Percentiles rank a stretch among this genome's conserved stretches.
Conservation (phyloP, 2,888 invertebrate species). For the Carabus problematicus region DNA sequence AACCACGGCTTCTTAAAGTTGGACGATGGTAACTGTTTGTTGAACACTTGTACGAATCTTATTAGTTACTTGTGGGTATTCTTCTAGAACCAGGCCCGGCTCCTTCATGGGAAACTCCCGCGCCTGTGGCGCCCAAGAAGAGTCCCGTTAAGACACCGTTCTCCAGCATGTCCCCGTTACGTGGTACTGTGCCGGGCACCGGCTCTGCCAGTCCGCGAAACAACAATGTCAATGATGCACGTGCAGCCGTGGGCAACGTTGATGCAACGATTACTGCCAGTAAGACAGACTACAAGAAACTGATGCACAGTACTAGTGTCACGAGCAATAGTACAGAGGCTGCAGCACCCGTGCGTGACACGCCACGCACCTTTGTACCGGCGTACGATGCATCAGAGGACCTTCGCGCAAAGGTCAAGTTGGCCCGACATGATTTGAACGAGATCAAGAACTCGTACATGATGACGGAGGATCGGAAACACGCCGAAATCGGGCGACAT, state of each 20-base stretch:
- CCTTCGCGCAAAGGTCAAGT: slow-evolving; percentile 29
- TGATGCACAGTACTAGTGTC: neutral
- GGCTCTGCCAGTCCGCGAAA: too few relatives aligned
- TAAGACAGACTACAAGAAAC: slow-evolving; percentile 15
- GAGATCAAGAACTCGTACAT: slow-evolving; percentile 29
- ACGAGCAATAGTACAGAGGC: too few relatives aligned
- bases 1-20: slow-evolving; percentile 72
- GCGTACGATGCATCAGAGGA: slow-evolving; percentile 35
- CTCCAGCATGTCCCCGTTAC: neutral
- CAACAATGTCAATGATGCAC: too few relatives aligned
- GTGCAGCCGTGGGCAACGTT: neutral
- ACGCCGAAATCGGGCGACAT: neutral
- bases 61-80: neutral
- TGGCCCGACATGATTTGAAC: slow-evolving; percentile 32
- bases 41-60: neutral
- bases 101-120: slow-evolving; percentile 58
- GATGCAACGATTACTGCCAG: slow-evolving; percentile 20
- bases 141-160: slow-evolving; percentile 26
- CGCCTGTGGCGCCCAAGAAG: slow-evolving; percentile 47
- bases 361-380: slow-evolving; percentile 25
- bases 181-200: neutral
- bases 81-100: slow-evolving; percentile 62
- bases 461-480: neutral
- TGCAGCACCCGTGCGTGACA: slow-evolving; percentile 1
- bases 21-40: slow-evolving; percentile 62